Base-by-base conservation (phyloP, 2,113 vertebrate species). In the Gadus macrocephalus region DNA sequence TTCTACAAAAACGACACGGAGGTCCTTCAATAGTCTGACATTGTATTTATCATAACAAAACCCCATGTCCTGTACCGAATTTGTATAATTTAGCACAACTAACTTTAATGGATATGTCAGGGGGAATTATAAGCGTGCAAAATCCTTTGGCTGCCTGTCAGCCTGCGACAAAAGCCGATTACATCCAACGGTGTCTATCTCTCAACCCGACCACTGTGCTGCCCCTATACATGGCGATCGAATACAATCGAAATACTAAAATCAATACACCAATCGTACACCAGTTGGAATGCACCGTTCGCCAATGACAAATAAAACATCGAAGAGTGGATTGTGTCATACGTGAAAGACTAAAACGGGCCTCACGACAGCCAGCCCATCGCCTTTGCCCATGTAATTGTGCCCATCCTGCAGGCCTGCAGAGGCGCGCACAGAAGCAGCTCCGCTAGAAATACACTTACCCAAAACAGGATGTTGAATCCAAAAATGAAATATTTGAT, bases 401-500 rank as follows among this genome's bases (percentile, higher is more conserved):
- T 35, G 31, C 31, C 31, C 31, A 35, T 35, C 31, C 31, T 35
- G 31, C 31, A 35, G 31, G 31, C 31, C 31, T 35, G 31, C 31
- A 35, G 31, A 35, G 6, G 31, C 6, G 31, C 31, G 6, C 31
- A 7, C 31, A 35, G 31, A 35, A 35, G 12, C 12, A 35, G 12
- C 12, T 55, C 53, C 12, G 12, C 5, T 16, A 8, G 53, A 55
- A 25, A 42, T 7, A 25, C 9, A 11, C 9, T 85, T 49, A 89
- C 89, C 90, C 86, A 89, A 3, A 86, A 86, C 65, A 84, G 93
- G 88, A 98, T 96, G 90, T 98, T 98, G 93, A 98, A 98, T 83
- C 95, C 96, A 25, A 98, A 98, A 69, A 98, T 97, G 83, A 96
- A 98, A 81, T 98, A 98, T 79, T 98, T 98, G 91, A 97, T 98